A percentile compares a stretch with the other conserved stretches of the same genome.
Conservation (phyloP, 2,888 invertebrate species). For the Choreutis nemorana region DNA sequence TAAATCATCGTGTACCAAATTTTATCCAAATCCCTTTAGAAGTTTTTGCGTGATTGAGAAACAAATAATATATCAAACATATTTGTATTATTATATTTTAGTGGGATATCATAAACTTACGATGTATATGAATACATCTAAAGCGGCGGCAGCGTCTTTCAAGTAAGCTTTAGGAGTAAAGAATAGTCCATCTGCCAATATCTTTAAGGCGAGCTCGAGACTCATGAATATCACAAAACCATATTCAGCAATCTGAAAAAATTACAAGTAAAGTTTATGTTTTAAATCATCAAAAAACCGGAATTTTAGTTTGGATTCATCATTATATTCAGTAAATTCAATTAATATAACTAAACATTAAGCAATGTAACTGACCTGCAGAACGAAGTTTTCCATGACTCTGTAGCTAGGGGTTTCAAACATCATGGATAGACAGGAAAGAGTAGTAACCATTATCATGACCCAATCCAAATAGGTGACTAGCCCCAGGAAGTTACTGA, state of each 20-base stretch:
- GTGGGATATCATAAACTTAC: constrained; percentile 64
- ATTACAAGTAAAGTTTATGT: background rate
- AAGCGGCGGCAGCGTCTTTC: constrained; percentile 94
- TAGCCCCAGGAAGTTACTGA: constrained; percentile 93
- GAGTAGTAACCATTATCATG: constrained; percentile 97
- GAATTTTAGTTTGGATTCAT: background rate
- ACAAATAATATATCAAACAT: no score
- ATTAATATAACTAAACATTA: background rate
- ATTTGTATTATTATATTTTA: no score
- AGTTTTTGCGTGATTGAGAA: no score
- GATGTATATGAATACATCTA: constrained; percentile 97
- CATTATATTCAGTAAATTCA: background rate
- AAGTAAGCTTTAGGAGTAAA: constrained; percentile 99
- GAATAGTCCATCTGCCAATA: constrained; percentile 95
- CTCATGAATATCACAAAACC: constrained; percentile 99
- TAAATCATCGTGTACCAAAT: no score
- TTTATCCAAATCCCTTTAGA: no score
- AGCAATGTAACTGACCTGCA: constrained; percentile 64
- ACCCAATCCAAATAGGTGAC: constrained; percentile 99
- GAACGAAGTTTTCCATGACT: constrained; percentile 92
- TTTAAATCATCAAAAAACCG: background rate
- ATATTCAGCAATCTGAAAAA: constrained; percentile 85
- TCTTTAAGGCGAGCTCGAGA: constrained; percentile 92
- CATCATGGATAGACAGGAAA: constrained; percentile 99
- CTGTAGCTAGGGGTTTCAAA: constrained; percentile 95